Evolutionary conservation across 2,113 vertebrate species (phyloP).

Genomic region (Podarcis raffonei): DNA sequence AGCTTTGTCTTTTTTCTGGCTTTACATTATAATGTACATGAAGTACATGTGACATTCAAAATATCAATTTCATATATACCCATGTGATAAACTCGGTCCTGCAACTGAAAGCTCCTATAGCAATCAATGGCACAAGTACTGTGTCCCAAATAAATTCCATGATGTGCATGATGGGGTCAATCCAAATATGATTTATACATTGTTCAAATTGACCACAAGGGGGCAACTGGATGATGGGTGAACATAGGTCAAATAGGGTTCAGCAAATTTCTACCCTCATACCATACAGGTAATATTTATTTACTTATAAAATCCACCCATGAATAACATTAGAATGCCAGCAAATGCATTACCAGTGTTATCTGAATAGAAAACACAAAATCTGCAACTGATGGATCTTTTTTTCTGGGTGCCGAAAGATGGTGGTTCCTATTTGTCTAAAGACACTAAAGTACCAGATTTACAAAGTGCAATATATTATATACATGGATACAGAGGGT

Average conservation of each 20-base stretch:
- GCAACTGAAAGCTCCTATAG: background rate
- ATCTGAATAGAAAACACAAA: background rate
- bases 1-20: background rate
- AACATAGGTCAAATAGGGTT: background rate
- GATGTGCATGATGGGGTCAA: background rate
- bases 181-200: background rate
- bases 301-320: background rate
- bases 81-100: background rate
- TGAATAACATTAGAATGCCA: background rate
- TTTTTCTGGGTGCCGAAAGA: background rate
- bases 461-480: background rate
- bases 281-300: background rate
- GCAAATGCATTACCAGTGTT: background rate
- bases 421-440: background rate
- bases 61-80: background rate
- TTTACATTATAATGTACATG: background rate
- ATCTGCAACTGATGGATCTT: background rate
- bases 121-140: background rate
- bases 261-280: background rate
- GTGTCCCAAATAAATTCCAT: background rate
- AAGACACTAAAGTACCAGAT: background rate
- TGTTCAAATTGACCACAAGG: background rate
- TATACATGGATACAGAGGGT: too few species aligned
- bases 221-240: background rate
- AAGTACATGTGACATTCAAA: background rate